Evolutionary conservation across 2,888 invertebrate genomes (phyloP), one percentile per base, ranked within the genome.

Genomic region (Stenurella melanura): DNA sequence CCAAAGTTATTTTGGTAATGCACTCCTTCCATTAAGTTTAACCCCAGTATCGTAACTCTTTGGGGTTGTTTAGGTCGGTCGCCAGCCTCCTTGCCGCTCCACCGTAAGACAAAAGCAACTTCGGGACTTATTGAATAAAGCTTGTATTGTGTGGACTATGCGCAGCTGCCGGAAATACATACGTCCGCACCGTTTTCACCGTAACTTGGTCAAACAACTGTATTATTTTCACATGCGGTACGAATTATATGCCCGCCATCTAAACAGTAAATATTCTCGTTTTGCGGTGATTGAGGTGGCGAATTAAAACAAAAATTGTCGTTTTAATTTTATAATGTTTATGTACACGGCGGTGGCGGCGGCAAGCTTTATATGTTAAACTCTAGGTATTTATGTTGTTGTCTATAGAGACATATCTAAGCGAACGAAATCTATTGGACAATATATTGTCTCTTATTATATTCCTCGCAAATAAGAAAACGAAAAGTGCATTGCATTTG

Each of bases 1-100:
- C 87, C 87, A 85, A 88, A 88, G 87, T 88, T 88, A 88, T 88
- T 88, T 86, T 85, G 84, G 87, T 88, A 88, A 88, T 88, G 88
- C 87, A 88, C 87, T 87, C 83, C 83, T 79, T 79, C 85, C 85
- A 84, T 83, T 83, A 83, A 82, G 80, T 79, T 74, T 70, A 76
- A 77, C 81, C 81, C 80, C 80, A 79, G 72, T 73, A 76, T 77
- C 82, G 83, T 82, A 83, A 83, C 83, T 83, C 83, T 82, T 84
- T 81, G 80, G 83, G 82, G 83, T 78, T 67, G 75, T 77, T 78
- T 67, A 73, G 78, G 76, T 78, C 76, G 81, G 74, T 75, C 74
- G 69, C 60, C 64, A 58, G 50, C 70, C 75, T 69, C 75, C 73
- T 64, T 71, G 50, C 74, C 82, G 81, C 80, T 79, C 82, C 78